phyloP scores from a whole-genome alignment of 92 coral and sea anemone species.

The Paragorgia papillata region DNA sequence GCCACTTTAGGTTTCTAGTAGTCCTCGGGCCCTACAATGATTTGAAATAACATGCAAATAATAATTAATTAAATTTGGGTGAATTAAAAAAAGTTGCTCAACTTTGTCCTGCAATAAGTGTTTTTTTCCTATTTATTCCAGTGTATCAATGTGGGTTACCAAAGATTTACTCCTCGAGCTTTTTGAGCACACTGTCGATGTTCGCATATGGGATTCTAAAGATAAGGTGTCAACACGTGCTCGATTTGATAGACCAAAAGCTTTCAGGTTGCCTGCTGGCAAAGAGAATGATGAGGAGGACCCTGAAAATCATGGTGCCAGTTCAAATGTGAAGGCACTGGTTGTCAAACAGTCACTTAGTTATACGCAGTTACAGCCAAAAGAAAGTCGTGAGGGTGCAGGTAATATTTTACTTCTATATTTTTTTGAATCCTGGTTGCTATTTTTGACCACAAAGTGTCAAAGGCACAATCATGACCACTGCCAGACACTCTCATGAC shows the following conservation, averaged over 20 bases:
- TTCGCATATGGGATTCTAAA: constrained; percentile 93
- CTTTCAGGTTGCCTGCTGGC: constrained; percentile 80
- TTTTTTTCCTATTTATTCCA: constrained; percentile 34
- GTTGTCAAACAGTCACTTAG: constrained; percentile 74
- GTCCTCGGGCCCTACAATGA: no score
- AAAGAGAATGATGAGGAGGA: constrained; percentile 72
- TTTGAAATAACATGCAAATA: no score
- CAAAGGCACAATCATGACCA: no score
- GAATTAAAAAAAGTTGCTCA: no score
- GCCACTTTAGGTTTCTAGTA: no score
- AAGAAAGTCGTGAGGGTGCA: constrained; percentile 33
- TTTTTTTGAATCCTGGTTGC: no score
- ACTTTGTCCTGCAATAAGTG: no score
- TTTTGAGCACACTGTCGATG: constrained; percentile 75
- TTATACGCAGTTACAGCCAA: constrained; percentile 72
- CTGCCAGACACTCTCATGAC: no score
- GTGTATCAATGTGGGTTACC: constrained; percentile 64
- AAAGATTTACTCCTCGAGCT: constrained; percentile 72
- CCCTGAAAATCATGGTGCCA: constrained; percentile 27
- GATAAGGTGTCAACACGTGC: constrained; percentile 97
- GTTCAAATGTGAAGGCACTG: constrained; percentile 63
- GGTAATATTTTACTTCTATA: constrained; percentile 3
- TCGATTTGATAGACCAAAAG: constrained; percentile 97
- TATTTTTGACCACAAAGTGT: no score
- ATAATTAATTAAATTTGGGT: no score